phyloP scores from a whole-genome alignment of 2,888 invertebrate genomes.

The Ochropleura plecta region DNA sequence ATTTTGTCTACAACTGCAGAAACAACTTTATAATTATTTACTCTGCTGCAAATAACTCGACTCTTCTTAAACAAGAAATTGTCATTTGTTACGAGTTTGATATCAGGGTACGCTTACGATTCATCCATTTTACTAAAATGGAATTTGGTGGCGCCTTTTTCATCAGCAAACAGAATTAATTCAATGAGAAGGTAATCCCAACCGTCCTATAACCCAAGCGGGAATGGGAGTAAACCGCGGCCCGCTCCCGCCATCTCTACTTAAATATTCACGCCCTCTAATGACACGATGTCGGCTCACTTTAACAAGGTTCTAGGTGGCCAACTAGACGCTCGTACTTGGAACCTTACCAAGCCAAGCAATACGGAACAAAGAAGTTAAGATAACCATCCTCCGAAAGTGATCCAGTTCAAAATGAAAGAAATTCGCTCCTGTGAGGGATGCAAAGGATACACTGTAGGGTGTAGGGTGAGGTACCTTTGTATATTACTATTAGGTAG shows the following conservation, averaged over 20 bases:
- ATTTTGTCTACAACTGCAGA: background rate
- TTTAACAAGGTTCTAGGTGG: constrained; percentile 80
- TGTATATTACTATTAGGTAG: constrained; percentile 25
- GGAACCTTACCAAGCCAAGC: constrained; percentile 64
- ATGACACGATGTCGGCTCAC: constrained; percentile 84
- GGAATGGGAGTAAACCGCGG: constrained; percentile 79
- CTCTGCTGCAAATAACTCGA: background rate
- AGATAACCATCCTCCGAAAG: constrained; percentile 62
- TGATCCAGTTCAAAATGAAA: constrained; percentile 55
- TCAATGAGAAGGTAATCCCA: constrained; percentile 85
- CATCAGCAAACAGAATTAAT: constrained; percentile 84
- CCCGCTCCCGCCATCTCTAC: constrained; percentile 81
- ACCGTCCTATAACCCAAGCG: constrained; percentile 80
- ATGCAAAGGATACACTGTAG: constrained; percentile 47
- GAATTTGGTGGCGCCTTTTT: constrained; percentile 76
- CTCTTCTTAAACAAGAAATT: constrained; percentile 22
- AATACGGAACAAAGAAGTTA: constrained; percentile 61
- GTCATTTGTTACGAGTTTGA: constrained; percentile 28
- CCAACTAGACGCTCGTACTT: constrained; percentile 66
- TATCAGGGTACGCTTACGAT: constrained; percentile 58
- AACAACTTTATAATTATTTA: background rate
- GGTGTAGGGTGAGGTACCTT: constrained; percentile 49
- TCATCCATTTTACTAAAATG: constrained; percentile 70
- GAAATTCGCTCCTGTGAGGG: constrained; percentile 38
- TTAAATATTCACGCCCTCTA: constrained; percentile 89